phyloP scores from a whole-genome alignment of 2,888 invertebrate genomes.

The Drosophila longiperda region DNA sequence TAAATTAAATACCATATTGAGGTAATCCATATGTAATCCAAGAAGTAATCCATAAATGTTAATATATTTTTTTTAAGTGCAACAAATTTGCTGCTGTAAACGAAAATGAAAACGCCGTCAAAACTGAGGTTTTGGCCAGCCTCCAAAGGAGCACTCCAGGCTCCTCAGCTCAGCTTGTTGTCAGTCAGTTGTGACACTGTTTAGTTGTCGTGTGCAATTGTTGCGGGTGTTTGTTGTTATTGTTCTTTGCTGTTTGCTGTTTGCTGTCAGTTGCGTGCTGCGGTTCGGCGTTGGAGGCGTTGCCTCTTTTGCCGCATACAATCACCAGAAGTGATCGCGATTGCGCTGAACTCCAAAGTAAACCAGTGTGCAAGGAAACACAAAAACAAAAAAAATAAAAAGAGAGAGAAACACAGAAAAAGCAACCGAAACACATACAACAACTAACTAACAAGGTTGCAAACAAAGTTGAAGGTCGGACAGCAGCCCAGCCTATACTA shows the following conservation, averaged over 20 bases:
- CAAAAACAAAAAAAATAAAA: conserved; percentile 19
- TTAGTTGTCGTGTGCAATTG: conserved; percentile 60
- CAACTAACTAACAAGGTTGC: conserved; percentile 76
- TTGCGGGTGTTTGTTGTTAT: conserved; percentile 46
- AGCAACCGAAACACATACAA: conserved; percentile 44
- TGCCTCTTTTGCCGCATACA: conserved; percentile 66
- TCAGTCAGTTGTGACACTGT: conserved; percentile 65
- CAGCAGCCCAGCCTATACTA: conserved; percentile 32
- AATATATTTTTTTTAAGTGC: neutral
- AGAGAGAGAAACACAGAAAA: conserved; percentile 23
- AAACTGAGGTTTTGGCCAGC: conserved; percentile 1
- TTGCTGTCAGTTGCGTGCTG: conserved; percentile 67
- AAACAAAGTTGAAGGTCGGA: conserved; percentile 76
- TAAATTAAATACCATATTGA: neutral
- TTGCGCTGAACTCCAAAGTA: conserved; percentile 73
- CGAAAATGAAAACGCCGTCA: conserved; percentile 44
- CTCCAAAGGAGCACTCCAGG: conserved; percentile 6
- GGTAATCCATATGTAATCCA: too few relatives aligned
- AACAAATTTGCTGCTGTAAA: conserved; percentile 54
- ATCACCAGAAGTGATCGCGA: conserved; percentile 79
- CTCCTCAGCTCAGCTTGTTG: conserved; percentile 38
- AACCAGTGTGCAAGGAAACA: conserved; percentile 31
- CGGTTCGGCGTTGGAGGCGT: conserved; percentile 69
- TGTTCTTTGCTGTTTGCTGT: conserved; percentile 23
- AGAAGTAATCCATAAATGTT: neutral